Conservation (phyloP, 2,797 vertebrate species). For the Myotis pilosus region DNA sequence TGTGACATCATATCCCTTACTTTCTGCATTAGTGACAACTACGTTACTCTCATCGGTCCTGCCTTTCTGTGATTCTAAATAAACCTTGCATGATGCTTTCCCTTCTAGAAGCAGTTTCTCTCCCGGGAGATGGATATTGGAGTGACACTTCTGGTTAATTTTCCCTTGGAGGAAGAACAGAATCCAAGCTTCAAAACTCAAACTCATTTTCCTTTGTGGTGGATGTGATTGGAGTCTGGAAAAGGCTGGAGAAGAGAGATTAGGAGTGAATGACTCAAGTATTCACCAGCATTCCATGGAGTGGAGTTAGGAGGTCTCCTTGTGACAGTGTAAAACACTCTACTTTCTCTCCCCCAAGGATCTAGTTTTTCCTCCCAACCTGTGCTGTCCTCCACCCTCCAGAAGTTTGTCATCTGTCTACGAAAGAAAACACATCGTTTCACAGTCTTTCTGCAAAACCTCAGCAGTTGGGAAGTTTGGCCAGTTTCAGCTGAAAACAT, state of each 20-base stretch:
- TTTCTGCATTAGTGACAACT: background rate
- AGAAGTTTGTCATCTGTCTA: background rate
- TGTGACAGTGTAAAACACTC: background rate
- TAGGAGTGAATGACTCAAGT: background rate
- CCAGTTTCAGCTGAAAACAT: conserved; percentile 12
- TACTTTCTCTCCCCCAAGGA: background rate
- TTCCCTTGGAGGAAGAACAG: background rate
- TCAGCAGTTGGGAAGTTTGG: background rate
- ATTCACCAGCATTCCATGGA: background rate
- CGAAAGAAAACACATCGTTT: background rate
- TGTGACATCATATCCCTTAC: background rate
- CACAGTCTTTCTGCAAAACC: background rate
- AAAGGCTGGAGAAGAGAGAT: background rate
- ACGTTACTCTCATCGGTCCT: background rate
- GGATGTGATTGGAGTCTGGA: background rate
- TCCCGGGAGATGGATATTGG: background rate
- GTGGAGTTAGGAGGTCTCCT: background rate
- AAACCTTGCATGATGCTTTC: background rate
- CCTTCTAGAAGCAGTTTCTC: conserved; percentile 16
- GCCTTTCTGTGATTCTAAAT: background rate
- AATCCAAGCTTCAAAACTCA: background rate
- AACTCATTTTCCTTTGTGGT: conserved; percentile 16
- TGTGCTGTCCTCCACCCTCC: background rate
- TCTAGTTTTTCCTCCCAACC: background rate
- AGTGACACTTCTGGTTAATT: background rate